Base-by-base conservation (phyloP, 37 sponge, comb jelly and placozoan genomes). In the Theonella swinhoei region DNA sequence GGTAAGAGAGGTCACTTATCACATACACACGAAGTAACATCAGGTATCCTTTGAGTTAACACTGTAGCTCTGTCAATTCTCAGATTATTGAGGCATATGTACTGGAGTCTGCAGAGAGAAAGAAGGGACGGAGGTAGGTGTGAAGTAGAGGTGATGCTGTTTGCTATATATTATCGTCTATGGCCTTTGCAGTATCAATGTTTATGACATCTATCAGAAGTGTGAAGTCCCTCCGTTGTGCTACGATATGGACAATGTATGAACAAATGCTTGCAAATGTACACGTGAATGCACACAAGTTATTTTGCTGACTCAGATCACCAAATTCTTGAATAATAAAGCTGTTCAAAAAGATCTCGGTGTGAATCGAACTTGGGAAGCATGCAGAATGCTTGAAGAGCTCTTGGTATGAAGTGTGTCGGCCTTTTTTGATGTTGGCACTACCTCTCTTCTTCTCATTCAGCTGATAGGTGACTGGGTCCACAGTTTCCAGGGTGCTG, bases 381-480 rank as follows among this genome's bases (percentile, higher is more conserved):
- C 75, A 22, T 94, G 94, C 70, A 90, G 64, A 17, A n/a, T 35
- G 40, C 42, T 54, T 3, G 72, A 82, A 19, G 67, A 91, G 31
- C 33, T 84, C 14, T 36, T 90, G 60, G 82, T 91, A 47, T 47
- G 54, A 7, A 47, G 11, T 47, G 54, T 14, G 11, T 7, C 54
- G 14, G 7, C 54, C 54, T 14, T 47, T 47, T 47, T 17, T 7
- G 11, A 47, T 47, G 11, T 47, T 22, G 22, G 70, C 35, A 22
- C 35, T n/a, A 26, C 39, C 62, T 23, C 31, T 35, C 23, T 71
- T 4, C 54, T 72, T 7, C 30, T 68, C 9, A 5, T 36, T 9
- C 70, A 89, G 84, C 62, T 94, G 30, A 33, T 94, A 11, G 84
- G 80, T 72, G 94, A 94, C 77, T 90, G 91, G 94, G 81, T 90